Evolutionary conservation across 2,888 invertebrate genomes (phyloP).

Genomic region (Euphydryas editha): DNA sequence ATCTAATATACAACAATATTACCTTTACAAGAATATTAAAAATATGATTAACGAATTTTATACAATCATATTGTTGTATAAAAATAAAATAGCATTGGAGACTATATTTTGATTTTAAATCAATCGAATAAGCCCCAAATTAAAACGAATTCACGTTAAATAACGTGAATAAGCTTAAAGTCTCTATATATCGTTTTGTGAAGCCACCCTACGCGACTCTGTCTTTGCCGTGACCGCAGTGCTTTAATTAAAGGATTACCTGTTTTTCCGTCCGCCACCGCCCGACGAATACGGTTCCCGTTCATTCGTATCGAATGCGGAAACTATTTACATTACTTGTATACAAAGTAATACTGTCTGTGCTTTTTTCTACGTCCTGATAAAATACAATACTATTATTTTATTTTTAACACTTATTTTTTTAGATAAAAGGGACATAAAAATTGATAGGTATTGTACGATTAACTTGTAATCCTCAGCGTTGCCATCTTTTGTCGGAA

Average conservation of each 20-base stretch:
- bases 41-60: too few relatives aligned
- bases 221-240: conserved; percentile 58
- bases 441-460: background rate
- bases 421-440: background rate
- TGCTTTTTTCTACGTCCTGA: conserved; percentile 7
- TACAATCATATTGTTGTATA: too few relatives aligned
- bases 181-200: conserved; percentile 7
- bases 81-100: too few relatives aligned
- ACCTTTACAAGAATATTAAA: too few relatives aligned
- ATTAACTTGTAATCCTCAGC: too few relatives aligned
- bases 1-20: too few relatives aligned
- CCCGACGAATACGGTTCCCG: conserved; percentile 43
- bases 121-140: too few relatives aligned
- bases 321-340: conserved; percentile 18
- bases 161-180: background rate
- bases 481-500: too few relatives aligned
- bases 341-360: conserved; percentile 11
- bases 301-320: conserved; percentile 34
- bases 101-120: too few relatives aligned
- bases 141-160: background rate
- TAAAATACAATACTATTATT: background rate
- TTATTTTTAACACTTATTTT: background rate
- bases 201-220: conserved; percentile 44
- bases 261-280: conserved; percentile 57
- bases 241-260: conserved; percentile 70